Evolutionary conservation across 2,888 invertebrate species (phyloP).

Genomic region (Abscondita cerata): DNA sequence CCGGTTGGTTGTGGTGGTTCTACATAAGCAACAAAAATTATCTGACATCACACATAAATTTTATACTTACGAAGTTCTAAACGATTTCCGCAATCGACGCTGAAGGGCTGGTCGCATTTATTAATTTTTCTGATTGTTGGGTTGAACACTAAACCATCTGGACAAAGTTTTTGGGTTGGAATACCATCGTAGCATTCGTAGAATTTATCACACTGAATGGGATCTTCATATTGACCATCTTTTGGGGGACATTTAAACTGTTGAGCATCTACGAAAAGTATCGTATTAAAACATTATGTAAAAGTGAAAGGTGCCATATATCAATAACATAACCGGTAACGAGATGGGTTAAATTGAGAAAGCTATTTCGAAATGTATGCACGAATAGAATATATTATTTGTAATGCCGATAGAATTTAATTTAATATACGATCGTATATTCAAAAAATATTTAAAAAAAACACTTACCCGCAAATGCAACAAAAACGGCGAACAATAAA

Average conservation of each 20-base stretch:
- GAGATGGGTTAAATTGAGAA: conserved; percentile 19
- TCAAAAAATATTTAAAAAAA: no score
- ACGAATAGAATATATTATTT: conserved; percentile 16
- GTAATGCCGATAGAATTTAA: conserved; percentile 10
- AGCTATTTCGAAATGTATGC: conserved; percentile 19
- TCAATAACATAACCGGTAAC: conserved; percentile 21
- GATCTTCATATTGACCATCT: conserved; percentile 82
- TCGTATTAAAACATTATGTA: conserved; percentile 22
- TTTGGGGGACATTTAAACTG: conserved; percentile 82
- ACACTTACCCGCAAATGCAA: conserved; percentile 33
- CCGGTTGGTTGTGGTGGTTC: conserved; percentile 77
- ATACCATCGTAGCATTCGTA: conserved; percentile 79
- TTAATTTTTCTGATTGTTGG: conserved; percentile 83
- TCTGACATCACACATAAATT: neutral
- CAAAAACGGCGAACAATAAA: conserved; percentile 23
- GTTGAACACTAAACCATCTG: conserved; percentile 90
- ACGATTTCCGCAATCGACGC: conserved; percentile 89
- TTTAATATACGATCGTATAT: no score
- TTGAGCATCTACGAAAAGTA: conserved; percentile 56
- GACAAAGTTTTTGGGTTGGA: conserved; percentile 78
- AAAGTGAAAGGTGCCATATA: conserved; percentile 33
- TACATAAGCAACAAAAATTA: conserved; percentile 54
- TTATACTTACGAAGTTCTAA: conserved; percentile 84
- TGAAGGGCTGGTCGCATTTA: conserved; percentile 93
- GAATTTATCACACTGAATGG: conserved; percentile 85